Evolutionary conservation across 2,113 vertebrate species (phyloP).

Genomic region (Triplophysa dalaica): DNA sequence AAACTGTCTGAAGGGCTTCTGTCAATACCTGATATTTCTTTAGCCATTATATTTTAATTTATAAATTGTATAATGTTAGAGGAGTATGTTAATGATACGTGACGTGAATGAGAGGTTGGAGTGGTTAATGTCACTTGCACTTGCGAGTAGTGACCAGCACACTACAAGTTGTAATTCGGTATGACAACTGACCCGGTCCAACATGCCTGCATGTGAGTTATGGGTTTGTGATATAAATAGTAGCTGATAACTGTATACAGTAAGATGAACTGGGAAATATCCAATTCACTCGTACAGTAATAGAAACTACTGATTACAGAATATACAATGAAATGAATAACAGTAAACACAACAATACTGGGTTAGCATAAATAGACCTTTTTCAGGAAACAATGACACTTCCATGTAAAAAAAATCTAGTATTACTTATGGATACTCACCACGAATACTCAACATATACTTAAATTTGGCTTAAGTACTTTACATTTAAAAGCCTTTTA

Average conservation of each 20-base stretch:
- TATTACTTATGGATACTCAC: no score
- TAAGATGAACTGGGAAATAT: constrained; percentile 41
- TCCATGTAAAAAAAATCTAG: no score
- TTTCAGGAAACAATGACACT: no score
- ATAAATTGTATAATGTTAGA: neutral
- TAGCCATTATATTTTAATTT: neutral
- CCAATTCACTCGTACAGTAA: constrained; percentile 48
- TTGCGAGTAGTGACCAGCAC: constrained; percentile 60
- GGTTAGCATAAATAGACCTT: no score
- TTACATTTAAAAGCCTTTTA: no score
- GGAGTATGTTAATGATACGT: neutral
- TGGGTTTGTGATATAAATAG: constrained; percentile 64
- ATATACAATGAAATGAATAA: constrained; percentile 46
- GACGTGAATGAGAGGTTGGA: neutral
- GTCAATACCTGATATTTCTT: no score
- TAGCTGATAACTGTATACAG: constrained; percentile 51
- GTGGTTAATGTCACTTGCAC: constrained; percentile 17
- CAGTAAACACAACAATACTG: no score
- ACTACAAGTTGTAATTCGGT: constrained; percentile 63
- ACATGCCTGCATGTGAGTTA: constrained; percentile 38
- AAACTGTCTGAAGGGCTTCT: constrained; percentile 40
- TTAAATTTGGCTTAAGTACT: no score
- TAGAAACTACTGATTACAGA: constrained; percentile 10
- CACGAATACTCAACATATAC: no score
- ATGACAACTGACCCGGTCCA: constrained; percentile 52